A percentile compares a stretch with the other conserved stretches of the same genome.
phyloP scores from a whole-genome alignment of 2,797 vertebrate species.

The Sebastes nivosus region DNA sequence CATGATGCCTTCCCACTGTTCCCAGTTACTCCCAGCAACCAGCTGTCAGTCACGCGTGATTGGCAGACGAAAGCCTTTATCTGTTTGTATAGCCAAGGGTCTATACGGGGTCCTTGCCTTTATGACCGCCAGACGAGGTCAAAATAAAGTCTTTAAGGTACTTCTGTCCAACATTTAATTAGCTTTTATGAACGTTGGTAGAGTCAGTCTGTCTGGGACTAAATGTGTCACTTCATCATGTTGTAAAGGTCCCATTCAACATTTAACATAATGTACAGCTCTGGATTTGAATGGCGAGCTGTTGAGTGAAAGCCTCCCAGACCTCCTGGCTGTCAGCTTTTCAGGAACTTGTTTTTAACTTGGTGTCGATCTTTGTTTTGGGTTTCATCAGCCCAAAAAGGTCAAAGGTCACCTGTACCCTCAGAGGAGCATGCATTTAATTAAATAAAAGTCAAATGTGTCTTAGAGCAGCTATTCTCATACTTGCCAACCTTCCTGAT shows the following conservation, averaged over 20 bases:
- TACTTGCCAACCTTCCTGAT: no score
- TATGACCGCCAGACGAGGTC: slow-evolving; percentile 33
- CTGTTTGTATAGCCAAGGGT: slow-evolving; percentile 49
- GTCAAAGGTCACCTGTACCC: not conserved
- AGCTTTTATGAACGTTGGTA: slow-evolving; percentile 44
- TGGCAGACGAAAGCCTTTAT: slow-evolving; percentile 53
- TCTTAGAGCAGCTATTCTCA: no score
- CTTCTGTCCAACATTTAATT: slow-evolving; percentile 40
- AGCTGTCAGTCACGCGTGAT: slow-evolving; percentile 59
- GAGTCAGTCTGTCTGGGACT: slow-evolving; percentile 32
- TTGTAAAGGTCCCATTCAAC: slow-evolving; percentile 43
- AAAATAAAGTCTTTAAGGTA: slow-evolving; percentile 42
- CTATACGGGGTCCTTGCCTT: slow-evolving; percentile 27
- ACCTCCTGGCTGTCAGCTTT: not conserved
- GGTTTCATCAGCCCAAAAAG: not conserved
- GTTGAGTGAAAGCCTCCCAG: slow-evolving; percentile 6
- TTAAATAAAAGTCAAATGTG: not conserved
- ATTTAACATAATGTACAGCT: not conserved
- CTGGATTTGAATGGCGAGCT: slow-evolving; percentile 1
- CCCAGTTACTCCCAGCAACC: slow-evolving; percentile 74
- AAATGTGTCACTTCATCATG: slow-evolving; percentile 30
- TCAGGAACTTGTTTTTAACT: not conserved
- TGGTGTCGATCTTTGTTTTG: not conserved
- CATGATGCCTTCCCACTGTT: slow-evolving; percentile 58
- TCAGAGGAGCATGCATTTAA: not conserved